Evolutionary conservation across 2,888 invertebrate species (phyloP), one percentile per base, ranked within the genome.

Genomic region (Ochropleura plecta): DNA sequence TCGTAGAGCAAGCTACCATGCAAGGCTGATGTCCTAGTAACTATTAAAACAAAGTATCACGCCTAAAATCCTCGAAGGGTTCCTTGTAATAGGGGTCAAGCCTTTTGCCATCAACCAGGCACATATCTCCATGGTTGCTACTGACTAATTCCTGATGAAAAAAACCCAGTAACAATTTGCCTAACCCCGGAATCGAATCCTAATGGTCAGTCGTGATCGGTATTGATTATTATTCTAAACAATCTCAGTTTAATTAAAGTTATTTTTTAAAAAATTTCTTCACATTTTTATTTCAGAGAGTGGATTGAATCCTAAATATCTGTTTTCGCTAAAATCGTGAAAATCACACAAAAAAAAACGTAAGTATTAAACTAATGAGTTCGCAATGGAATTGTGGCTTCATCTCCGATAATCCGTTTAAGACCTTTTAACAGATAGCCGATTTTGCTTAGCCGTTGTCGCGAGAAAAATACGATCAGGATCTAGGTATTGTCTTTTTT

Each of bases 381-480:
- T 80, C 30, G 30, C 59, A 84, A 64, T 83, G 49, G 53, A 12
- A 55, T 60, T 59, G 64, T 63, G 84, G 74, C 67, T 80, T 84
- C 73, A 44, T 59, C 40, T 55, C 55, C 73, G 74, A 67, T 84
- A 73, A 80, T 73, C 81, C 68, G 40, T 53, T 60, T 59, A 71
- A 83, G 60, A 44, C 79, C 48, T 53, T 53, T 59, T 51, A 48
- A 59, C 53, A 44, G 66, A 84, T 80, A 59, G 84, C 40, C 73
- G 30, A 72, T 67, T 46, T n/a, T 40, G 40, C 12, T 64, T 40
- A 70, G 62, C 44, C 5, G 42, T 30, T 42, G 46, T n/a, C 10
- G 18, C 30, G 30, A 62, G 18, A 48, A 67, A 69, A 79, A 69
- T 64, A 83, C 42, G 6, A 2, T 18, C 12, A 59, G 1, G 14